Base-by-base conservation (phyloP, 2,113 vertebrate genomes). In the Apus apus region DNA sequence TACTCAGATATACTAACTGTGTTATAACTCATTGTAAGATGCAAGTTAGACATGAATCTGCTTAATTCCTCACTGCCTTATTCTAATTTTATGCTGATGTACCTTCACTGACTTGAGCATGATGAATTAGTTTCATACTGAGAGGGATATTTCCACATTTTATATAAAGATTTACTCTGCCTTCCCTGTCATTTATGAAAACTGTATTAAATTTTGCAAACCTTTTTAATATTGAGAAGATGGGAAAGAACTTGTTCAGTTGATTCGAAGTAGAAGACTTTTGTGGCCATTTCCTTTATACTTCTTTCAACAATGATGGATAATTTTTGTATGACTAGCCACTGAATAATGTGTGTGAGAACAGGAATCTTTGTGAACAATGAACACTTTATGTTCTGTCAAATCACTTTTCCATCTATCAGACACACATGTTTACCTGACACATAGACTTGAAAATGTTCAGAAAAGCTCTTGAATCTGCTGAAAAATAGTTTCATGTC, bases 71-170 rank as follows among this genome's bases (percentile, higher is more conserved):
- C 81, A 51, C 70, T 56, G 16, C 32, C 26, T 68, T 79, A 89
- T 81, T 94, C 76, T 92, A 81, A 89, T 94, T 90, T 92, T 95
- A 78, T 95, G 70, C 48, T 89, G 60, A 90, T 81, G 23, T 71
- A 61, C 65, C 65, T 93, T 92, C 70, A 77, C 21, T 74, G 76
- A 71, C 18, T 92, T 89, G 79, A 89, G 16, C 81, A 48, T 60
- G 80, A 77, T 84, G 48, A 94, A 88, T 92, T 89, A 78, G 78
- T 81, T 84, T 93, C 53, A 67, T 62, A 81, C 60, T 1, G 8
- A 81, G 53, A 71, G n/a, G 72, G 70, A 27, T 90, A 75, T 75
- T 77, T 90, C 56, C 43, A 54, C 54, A 43, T 86, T 90, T 93
- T 83, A 80, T 73, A 65, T 86, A 77, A 95, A 83, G 51, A 67